A percentile compares a stretch with the other conserved stretches of the same genome.
phyloP scores from a whole-genome alignment of 1,140 invertebrate genomes.

The Tetragnatha versicolor region DNA sequence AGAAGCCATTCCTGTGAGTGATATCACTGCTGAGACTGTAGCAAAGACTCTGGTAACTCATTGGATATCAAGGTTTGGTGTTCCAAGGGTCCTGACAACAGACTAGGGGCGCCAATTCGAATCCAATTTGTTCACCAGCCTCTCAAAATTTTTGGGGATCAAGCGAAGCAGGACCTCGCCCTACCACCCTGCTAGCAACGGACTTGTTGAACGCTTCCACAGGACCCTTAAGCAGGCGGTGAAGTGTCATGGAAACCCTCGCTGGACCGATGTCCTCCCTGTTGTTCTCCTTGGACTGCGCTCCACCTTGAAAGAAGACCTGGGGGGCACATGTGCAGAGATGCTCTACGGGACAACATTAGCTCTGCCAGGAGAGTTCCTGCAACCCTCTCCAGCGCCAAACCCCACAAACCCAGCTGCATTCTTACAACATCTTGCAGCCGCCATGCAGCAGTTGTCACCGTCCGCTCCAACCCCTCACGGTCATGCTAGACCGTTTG shows the following conservation, averaged over 20 bases:
- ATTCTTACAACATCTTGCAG: background rate
- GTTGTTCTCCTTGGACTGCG: constrained; percentile 61
- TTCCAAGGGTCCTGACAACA: background rate
- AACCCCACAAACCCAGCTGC: background rate
- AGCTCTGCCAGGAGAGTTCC: constrained; percentile 54
- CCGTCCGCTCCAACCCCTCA: background rate
- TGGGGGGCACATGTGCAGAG: constrained; percentile 41
- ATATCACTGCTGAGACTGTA: background rate
- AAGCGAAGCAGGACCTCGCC: background rate
- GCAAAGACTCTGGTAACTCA: background rate
- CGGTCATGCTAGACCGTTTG: background rate
- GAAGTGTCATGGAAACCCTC: background rate
- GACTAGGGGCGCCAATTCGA: background rate
- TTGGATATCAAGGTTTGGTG: background rate
- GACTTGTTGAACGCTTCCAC: constrained; percentile 63
- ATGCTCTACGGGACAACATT: constrained; percentile 57
- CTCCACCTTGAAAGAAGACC: constrained; percentile 58
- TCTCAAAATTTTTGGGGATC: background rate
- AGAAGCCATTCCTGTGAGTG: background rate
- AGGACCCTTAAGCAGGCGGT: constrained; percentile 62
- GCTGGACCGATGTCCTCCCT: constrained; percentile 51
- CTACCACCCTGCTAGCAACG: constrained; percentile 61
- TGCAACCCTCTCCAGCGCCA: no score
- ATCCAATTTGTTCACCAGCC: background rate
- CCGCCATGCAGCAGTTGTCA: background rate